A percentile compares a stretch with the other conserved stretches of the same genome.
phyloP scores from a whole-genome alignment of 2,888 invertebrate genomes.

The Folsomia manolachei region DNA sequence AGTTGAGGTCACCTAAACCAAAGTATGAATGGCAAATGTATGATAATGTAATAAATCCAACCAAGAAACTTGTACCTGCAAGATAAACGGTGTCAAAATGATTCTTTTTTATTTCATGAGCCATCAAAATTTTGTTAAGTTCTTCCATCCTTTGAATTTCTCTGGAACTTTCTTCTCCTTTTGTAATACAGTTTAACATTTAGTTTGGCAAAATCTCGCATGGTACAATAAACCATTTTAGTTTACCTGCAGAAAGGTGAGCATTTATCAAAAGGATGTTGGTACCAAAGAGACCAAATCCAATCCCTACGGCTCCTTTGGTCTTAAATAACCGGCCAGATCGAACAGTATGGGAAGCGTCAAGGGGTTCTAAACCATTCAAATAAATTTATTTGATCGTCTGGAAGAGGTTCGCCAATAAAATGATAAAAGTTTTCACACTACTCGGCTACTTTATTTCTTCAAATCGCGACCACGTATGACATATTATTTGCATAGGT shows the following conservation, averaged over 20 bases:
- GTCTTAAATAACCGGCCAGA: constrained; percentile 79
- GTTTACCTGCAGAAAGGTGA: constrained; percentile 81
- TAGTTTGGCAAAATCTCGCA: constrained; percentile 69
- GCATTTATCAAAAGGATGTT: constrained; percentile 92
- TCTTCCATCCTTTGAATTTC: constrained; percentile 46
- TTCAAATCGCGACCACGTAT: no score
- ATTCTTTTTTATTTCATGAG: constrained; percentile 21
- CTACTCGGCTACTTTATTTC: no score
- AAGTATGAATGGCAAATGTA: not conserved
- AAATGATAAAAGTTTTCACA: no score
- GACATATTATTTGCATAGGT: no score
- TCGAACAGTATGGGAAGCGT: constrained; percentile 79
- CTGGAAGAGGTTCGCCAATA: no score
- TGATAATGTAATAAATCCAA: not conserved
- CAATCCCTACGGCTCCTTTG: constrained; percentile 92
- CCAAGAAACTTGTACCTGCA: not conserved
- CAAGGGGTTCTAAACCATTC: constrained; percentile 67
- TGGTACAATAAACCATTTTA: constrained; percentile 60
- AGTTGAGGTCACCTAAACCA: constrained; percentile 82
- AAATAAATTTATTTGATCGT: no score
- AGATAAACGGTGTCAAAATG: constrained; percentile 13
- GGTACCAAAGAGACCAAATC: constrained; percentile 90
- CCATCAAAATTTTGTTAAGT: constrained; percentile 37
- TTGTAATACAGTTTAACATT: not conserved
- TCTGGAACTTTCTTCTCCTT: constrained; percentile 42